These are phyloP conservation scores for Campylorhamphus procurvoides DNA, from an alignment of 2,113 vertebrate genomes.

Conservation along the genomic window DNA sequence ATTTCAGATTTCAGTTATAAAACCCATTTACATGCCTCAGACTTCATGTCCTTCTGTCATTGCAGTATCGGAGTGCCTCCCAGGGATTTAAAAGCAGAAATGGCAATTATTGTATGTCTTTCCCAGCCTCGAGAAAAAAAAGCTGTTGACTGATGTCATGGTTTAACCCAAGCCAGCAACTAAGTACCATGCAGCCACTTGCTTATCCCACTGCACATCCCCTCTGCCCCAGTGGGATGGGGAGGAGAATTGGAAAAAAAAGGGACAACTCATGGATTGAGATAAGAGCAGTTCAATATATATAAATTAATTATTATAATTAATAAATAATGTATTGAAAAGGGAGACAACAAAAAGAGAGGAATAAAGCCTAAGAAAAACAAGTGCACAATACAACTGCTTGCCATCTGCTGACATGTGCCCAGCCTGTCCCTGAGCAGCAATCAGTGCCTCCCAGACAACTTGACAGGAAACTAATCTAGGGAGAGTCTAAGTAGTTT, in stretches of 20 bases:
- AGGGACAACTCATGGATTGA: not conserved
- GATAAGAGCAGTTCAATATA: not conserved
- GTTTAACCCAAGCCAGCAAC: not conserved
- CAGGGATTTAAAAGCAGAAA: not conserved
- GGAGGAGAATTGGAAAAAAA: not conserved
- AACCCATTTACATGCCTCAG: not conserved
- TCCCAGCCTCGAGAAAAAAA: not conserved
- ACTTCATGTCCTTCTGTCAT: not conserved
- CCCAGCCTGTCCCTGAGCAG: accelerated
- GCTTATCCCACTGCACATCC: not conserved
- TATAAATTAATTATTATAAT: not conserved
- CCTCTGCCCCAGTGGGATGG: not conserved
- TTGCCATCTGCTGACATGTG: not conserved
- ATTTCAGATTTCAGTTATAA: not conserved
- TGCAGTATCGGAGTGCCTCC: not conserved
- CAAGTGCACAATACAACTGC: not conserved
- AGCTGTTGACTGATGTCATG: not conserved
- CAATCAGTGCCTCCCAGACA: not conserved
- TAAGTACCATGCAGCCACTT: not conserved
- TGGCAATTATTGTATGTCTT: not conserved
- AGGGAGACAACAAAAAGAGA: not conserved
- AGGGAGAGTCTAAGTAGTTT: not conserved
- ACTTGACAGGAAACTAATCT: not conserved
- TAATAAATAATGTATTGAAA: not conserved
- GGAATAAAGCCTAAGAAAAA: not conserved